Conservation (phyloP, 1,140 invertebrate genomes). For the Drosophila sp. region DNA sequence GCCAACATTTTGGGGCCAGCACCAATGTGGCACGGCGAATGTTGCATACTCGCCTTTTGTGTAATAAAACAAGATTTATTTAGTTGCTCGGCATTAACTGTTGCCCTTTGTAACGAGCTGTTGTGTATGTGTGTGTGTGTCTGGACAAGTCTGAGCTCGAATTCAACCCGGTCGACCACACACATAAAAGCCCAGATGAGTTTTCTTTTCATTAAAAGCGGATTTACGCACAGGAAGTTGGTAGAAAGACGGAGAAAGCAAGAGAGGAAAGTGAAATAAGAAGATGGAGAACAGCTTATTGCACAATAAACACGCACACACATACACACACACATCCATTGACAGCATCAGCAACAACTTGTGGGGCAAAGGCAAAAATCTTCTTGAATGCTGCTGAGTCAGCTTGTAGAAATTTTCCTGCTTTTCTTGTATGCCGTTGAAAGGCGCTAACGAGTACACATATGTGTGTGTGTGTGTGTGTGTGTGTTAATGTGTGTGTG, state of each 20-base stretch:
- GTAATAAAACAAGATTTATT: conserved; percentile 82
- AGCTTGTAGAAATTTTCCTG: conserved; percentile 57
- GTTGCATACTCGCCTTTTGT: conserved; percentile 51
- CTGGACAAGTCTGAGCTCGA: not conserved
- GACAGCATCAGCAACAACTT: conserved; percentile 39
- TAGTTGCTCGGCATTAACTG: conserved; percentile 79
- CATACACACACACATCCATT: conserved; percentile 36
- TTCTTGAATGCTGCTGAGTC: conserved; percentile 47
- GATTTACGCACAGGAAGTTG: conserved; percentile 70
- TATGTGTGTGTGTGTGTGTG: conserved; percentile 29
- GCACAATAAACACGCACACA: conserved; percentile 76
- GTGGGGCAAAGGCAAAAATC: conserved; percentile 42
- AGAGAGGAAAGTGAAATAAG: conserved; percentile 18
- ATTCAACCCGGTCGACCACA: conserved; percentile 40
- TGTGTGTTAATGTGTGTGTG: conserved; percentile 38
- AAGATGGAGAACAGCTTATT: conserved; percentile 69
- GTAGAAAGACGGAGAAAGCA: not conserved
- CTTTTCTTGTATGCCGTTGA: conserved; percentile 35
- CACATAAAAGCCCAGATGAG: conserved; percentile 66
- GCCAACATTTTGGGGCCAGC: not conserved
- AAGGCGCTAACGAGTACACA: conserved; percentile 63
- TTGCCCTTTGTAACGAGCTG: conserved; percentile 71
- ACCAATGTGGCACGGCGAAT: conserved; percentile 32
- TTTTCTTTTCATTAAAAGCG: conserved; percentile 84
- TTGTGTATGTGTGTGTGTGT: not conserved